Percentiles rank a stretch among this genome's conserved stretches.
Conservation (phyloP, 2,113 vertebrate species). For the Pycnonotus jocosus region DNA sequence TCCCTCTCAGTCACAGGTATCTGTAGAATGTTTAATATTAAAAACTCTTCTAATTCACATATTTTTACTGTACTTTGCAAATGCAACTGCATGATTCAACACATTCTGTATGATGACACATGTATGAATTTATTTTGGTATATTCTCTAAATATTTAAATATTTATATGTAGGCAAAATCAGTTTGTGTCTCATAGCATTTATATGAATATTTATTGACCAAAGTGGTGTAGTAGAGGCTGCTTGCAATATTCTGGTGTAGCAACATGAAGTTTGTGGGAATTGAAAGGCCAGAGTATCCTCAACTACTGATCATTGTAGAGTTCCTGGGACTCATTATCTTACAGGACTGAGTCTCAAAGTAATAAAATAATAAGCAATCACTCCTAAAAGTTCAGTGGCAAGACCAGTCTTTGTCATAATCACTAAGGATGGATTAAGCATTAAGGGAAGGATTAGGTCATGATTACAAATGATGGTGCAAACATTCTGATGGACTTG, state of each 20-base stretch:
- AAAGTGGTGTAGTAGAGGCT: neutral
- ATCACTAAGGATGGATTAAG: neutral
- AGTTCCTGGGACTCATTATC: neutral
- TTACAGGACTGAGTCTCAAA: neutral
- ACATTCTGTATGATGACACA: neutral
- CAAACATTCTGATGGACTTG: neutral
- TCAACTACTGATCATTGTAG: neutral
- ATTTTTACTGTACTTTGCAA: neutral
- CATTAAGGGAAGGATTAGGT: neutral
- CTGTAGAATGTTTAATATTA: neutral
- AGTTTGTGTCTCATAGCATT: neutral
- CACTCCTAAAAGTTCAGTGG: neutral
- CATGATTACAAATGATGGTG: neutral
- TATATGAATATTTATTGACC: neutral
- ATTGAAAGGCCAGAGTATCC: neutral
- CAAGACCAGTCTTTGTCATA: neutral
- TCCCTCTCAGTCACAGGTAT: neutral
- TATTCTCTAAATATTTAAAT: neutral
- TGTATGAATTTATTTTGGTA: neutral
- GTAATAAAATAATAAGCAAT: neutral
- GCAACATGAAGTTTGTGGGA: neutral
- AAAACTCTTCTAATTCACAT: neutral
- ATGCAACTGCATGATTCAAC: neutral
- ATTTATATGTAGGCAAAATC: neutral
- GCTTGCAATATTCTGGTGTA: neutral